Conservation (phyloP, 2,797 vertebrate species). For the Ptychadena robeensis region DNA sequence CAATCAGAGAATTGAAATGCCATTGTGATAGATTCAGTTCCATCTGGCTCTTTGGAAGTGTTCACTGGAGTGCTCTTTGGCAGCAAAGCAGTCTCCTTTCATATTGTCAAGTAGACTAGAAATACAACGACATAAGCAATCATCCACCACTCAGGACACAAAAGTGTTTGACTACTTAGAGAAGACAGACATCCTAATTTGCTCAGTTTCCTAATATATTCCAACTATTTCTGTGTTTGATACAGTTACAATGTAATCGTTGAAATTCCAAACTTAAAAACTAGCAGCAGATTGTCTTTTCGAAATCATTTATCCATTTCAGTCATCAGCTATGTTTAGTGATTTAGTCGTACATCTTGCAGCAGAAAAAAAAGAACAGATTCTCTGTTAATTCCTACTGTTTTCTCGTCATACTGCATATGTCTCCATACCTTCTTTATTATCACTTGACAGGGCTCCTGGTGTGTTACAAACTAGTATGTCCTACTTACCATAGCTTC, state of each 20-base stretch:
- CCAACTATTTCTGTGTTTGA: conserved; percentile 40
- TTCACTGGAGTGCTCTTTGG: conserved; percentile 62
- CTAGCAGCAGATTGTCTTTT: conserved; percentile 41
- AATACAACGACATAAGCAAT: conserved; percentile 66
- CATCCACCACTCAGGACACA: conserved; percentile 62
- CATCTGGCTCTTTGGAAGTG: conserved; percentile 61
- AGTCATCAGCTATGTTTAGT: conserved; percentile 40
- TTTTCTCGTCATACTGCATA: conserved; percentile 16
- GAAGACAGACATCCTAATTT: conserved; percentile 56
- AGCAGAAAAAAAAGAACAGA: conserved; percentile 28
- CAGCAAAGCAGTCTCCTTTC: conserved; percentile 65
- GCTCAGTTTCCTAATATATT: conserved; percentile 40
- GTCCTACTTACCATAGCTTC: neutral
- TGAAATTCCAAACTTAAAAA: conserved; percentile 40
- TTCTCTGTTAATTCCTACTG: conserved; percentile 28
- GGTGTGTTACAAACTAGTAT: neutral
- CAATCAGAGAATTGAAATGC: conserved; percentile 66
- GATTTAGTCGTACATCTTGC: conserved; percentile 38
- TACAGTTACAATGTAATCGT: conserved; percentile 48
- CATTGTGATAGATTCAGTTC: conserved; percentile 64
- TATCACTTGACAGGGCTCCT: conserved; percentile 8
- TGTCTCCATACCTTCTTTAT: conserved; percentile 37
- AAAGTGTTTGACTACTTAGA: conserved; percentile 57
- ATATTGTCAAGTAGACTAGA: conserved; percentile 66
- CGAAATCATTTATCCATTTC: conserved; percentile 51